phyloP scores from a whole-genome alignment of 2,113 vertebrate species.

The Crocuta crocuta region DNA sequence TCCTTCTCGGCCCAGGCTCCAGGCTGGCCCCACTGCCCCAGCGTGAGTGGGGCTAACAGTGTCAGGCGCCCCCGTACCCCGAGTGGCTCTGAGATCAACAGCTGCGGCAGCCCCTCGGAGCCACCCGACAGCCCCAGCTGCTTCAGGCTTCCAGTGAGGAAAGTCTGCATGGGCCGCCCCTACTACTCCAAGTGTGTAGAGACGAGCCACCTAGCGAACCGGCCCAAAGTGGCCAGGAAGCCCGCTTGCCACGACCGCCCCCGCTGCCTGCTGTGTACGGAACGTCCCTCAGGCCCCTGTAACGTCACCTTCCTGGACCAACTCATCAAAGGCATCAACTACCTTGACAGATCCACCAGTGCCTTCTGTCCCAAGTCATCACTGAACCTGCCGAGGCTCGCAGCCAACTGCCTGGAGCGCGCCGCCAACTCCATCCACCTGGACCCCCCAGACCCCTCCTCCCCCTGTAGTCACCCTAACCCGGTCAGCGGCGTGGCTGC shows the following conservation, averaged over 20 bases:
- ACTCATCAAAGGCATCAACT: constrained; percentile 74
- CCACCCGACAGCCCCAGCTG: accelerated
- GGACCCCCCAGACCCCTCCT: neutral
- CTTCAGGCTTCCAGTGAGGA: neutral
- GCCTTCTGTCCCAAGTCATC: constrained; percentile 3
- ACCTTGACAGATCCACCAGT: constrained; percentile 59
- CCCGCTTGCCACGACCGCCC: accelerated
- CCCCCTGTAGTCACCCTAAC: neutral
- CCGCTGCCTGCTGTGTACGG: constrained; percentile 26
- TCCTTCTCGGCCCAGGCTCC: neutral
- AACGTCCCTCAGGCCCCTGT: neutral
- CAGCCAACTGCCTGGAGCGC: neutral
- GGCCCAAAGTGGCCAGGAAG: neutral
- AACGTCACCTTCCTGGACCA: constrained; percentile 74
- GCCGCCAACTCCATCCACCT: neutral
- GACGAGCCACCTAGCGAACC: neutral
- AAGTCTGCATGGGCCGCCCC: constrained; percentile 35
- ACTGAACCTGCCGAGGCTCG: constrained; percentile 36
- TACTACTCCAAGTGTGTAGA: constrained; percentile 59
- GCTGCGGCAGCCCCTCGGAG: neutral
- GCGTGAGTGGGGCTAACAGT: accelerated
- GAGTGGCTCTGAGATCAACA: neutral
- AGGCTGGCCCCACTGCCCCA: neutral
- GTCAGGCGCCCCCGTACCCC: neutral
- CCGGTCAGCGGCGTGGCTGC: neutral